Conservation (phyloP, 2,888 invertebrate species). For the Amphiduros pacificus region DNA sequence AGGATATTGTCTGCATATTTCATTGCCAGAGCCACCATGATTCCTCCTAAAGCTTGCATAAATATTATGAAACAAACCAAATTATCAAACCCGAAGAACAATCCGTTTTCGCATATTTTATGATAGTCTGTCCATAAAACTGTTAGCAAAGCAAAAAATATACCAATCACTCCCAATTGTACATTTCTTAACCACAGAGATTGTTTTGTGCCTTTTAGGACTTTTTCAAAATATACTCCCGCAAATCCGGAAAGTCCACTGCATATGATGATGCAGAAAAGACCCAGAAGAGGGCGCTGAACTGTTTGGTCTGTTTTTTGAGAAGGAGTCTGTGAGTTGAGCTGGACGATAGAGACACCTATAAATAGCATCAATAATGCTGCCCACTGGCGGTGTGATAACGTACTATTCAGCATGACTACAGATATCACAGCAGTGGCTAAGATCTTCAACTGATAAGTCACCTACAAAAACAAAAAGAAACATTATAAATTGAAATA, state of each 20-base stretch:
- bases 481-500: neutral
- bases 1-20: conserved; percentile 99
- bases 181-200: conserved; percentile 94
- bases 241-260: conserved; percentile 94
- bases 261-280: conserved; percentile 44
- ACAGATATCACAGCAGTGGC: conserved; percentile 62
- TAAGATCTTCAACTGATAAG: conserved; percentile 62
- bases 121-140: conserved; percentile 64
- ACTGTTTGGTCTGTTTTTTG: conserved; percentile 32
- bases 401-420: conserved; percentile 54
- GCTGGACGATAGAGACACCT: conserved; percentile 61
- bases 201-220: conserved; percentile 81
- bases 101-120: conserved; percentile 67
- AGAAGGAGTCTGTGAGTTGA: conserved; percentile 37
- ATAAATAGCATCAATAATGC: conserved; percentile 57
- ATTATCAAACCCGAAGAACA: conserved; percentile 66
- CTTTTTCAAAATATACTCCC: conserved; percentile 97
- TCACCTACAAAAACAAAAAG: conserved; percentile 53
- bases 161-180: conserved; percentile 86
- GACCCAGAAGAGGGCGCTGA: conserved; percentile 38
- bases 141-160: conserved; percentile 85
- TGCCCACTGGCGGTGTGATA: conserved; percentile 59
- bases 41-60: conserved; percentile 89
- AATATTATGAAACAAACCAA: conserved; percentile 78
- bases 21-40: conserved; percentile 95